Evolutionary conservation across 2,888 invertebrate species (phyloP), one percentile per base, ranked within the genome.

Genomic region (Papilio demoleus): DNA sequence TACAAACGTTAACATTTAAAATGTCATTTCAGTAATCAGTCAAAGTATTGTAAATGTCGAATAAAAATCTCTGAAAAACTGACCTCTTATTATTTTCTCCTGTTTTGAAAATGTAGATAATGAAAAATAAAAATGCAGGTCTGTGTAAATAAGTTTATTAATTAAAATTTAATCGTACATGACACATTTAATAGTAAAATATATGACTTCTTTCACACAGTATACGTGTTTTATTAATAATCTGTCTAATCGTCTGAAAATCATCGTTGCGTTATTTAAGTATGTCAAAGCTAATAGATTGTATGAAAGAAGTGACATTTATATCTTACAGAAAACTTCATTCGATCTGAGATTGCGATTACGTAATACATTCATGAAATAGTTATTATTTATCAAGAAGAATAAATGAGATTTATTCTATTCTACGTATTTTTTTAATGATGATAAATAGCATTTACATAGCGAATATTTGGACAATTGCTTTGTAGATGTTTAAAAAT

Each of bases 381-480:
- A 47, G 31, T 62, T 2, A 11, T 34, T 61, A 47, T 17, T 62
- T 17, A 47, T 22, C 9, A 19, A 34, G 12, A 27, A 61, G 61
- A 47, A 59, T 5, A 36, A 59, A 59, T 36, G 11, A 22, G 5
- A 14, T 59, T 59, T 38, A 14, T 59, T 22, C 6, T 40, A 38
- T 38, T 59, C 19, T 63, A 50, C 24, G 14, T n/a, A 63, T 19
- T 22, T 50, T 63, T 34, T 5, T 63, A 64, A 1, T n/a, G 38
- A 36, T 59, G 5, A 12, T 47, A 47, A 17, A n/a, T 59, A 58
- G 19, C 22, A 24, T 47, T 60, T 61, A 61, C 31, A 34, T 53
- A 61, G 27, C 50, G 38, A 67, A n/a, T 59, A 59, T 60, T 45
- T 27, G 47, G 34, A 22, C 47, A 66, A 66, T n/a, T 59, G 47